Conservation (phyloP, 2,113 vertebrate species). For the Ovis aries region DNA sequence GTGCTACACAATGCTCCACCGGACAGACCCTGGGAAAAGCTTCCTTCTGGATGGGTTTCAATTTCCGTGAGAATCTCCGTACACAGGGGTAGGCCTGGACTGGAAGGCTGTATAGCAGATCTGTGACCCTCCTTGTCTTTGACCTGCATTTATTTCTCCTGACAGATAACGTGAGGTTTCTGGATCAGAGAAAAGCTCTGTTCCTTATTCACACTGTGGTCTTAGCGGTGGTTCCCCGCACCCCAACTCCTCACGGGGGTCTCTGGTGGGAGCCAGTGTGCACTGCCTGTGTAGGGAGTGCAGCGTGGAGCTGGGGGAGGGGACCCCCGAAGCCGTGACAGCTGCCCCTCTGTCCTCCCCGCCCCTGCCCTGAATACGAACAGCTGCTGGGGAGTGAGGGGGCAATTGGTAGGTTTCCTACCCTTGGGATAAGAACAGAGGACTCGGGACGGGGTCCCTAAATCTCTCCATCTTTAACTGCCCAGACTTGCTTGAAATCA, state of each 20-base stretch:
- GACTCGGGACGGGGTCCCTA: background rate
- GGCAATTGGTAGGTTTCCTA: background rate
- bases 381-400: background rate
- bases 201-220: background rate
- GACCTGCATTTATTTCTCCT: background rate
- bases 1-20: accelerated
- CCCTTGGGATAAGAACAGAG: background rate
- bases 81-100: background rate
- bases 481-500: background rate
- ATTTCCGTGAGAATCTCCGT: background rate
- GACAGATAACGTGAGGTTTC: background rate
- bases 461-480: background rate
- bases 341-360: background rate
- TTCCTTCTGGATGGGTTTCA: background rate
- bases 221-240: accelerated
- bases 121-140: background rate
- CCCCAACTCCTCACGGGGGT: background rate
- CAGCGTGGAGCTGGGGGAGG: accelerated
- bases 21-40: accelerated
- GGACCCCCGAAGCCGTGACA: background rate
- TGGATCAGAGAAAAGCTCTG: background rate
- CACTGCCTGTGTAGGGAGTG: accelerated
- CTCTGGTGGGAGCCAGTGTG: accelerated
- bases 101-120: background rate
- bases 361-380: background rate